Conservation (phyloP, 2,113 vertebrate genomes). For the Excalfactoria chinensis region DNA sequence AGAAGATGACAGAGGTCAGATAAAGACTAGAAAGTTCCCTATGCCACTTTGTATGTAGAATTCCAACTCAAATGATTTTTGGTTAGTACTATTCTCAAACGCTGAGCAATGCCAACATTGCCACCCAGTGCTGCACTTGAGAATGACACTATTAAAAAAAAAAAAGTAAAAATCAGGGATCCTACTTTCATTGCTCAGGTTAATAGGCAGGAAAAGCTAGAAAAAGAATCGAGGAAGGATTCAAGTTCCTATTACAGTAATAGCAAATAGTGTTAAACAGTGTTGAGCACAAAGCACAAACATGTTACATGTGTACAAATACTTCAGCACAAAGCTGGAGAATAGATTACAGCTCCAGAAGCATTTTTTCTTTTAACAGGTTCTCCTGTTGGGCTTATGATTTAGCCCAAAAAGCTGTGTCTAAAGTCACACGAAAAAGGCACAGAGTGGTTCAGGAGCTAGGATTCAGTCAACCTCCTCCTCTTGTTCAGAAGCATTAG, state of each 20-base stretch:
- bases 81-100: neutral
- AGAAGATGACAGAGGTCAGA: neutral
- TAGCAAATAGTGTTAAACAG: neutral
- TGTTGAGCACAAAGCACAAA: neutral
- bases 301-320: neutral
- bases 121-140: neutral
- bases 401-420: neutral
- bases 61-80: neutral
- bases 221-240: neutral
- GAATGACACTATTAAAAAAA: neutral
- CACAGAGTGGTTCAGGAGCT: neutral
- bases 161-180: neutral
- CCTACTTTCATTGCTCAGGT: neutral
- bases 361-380: neutral
- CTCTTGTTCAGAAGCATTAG: neutral
- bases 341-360: neutral
- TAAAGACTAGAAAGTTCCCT: neutral
- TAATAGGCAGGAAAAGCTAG: accelerated
- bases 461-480: neutral
- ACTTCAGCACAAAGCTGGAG: neutral
- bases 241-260: neutral
- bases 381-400: neutral
- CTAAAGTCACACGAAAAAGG: neutral
- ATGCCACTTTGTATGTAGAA: neutral
- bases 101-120: neutral